Conservation (phyloP, 2,113 vertebrate species). For the Quiscalus mexicanus region DNA sequence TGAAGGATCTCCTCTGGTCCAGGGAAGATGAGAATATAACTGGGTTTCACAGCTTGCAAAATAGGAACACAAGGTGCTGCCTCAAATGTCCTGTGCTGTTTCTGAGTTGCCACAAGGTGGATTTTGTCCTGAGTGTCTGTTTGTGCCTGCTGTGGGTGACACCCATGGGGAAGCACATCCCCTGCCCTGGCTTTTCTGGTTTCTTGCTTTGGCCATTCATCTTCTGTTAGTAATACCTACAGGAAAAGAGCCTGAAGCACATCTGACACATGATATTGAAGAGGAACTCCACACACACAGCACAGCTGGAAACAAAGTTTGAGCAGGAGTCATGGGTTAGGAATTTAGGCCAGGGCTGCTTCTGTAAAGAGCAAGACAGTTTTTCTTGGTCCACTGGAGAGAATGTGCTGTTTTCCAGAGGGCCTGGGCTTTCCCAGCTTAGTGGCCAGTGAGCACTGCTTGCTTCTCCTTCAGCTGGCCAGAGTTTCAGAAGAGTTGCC, state of each 20-base stretch:
- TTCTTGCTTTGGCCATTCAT: neutral
- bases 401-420: neutral
- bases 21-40: neutral
- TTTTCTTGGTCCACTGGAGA: neutral
- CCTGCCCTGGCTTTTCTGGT: neutral
- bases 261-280: neutral
- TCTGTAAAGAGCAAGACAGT: neutral
- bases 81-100: neutral
- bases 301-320: neutral
- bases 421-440: neutral
- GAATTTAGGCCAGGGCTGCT: neutral
- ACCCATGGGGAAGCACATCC: neutral
- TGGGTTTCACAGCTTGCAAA: neutral
- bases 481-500: neutral
- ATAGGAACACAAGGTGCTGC: neutral
- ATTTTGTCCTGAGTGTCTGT: conserved; percentile 2
- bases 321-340: neutral
- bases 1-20: neutral
- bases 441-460: neutral
- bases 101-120: neutral
- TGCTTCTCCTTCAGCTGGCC: neutral
- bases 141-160: neutral
- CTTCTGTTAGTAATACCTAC: neutral
- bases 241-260: neutral
- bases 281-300: neutral